phyloP scores from a whole-genome alignment of 2,888 invertebrate genomes.

The Lasiommata megera region DNA sequence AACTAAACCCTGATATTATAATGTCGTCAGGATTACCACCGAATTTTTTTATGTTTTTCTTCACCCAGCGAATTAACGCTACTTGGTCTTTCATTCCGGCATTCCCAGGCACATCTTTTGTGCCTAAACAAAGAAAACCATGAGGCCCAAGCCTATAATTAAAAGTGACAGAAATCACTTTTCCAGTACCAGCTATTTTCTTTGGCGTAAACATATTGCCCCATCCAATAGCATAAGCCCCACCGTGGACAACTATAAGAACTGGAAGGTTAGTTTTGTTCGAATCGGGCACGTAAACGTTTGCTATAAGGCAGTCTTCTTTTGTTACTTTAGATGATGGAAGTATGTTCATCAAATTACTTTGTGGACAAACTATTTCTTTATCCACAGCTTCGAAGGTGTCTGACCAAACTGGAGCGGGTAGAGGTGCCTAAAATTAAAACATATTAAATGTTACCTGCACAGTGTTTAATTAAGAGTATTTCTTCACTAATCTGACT shows the following conservation, averaged over 20 bases:
- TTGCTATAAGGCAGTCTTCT: slow-evolving; percentile 44
- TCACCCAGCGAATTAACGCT: slow-evolving; percentile 44
- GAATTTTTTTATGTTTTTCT: slow-evolving; percentile 43
- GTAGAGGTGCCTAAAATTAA: slow-evolving; percentile 43
- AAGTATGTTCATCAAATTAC: slow-evolving; percentile 6
- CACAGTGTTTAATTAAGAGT: too few relatives aligned
- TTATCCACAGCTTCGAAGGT: slow-evolving; percentile 39
- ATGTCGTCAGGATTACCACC: slow-evolving; percentile 49
- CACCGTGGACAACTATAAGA: slow-evolving; percentile 64
- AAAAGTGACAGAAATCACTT: slow-evolving; percentile 50
- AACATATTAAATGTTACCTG: not conserved
- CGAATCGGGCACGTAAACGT: slow-evolving; percentile 41
- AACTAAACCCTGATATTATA: slow-evolving; percentile 50
- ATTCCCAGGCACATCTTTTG: slow-evolving; percentile 43
- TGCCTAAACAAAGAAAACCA: slow-evolving; percentile 43
- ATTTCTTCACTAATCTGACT: too few relatives aligned
- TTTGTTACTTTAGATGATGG: slow-evolving; percentile 19
- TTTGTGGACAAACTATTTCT: slow-evolving; percentile 35
- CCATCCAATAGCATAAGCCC: slow-evolving; percentile 55
- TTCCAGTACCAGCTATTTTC: slow-evolving; percentile 40
- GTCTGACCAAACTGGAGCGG: slow-evolving; percentile 40
- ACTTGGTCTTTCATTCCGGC: slow-evolving; percentile 50
- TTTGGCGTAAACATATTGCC: slow-evolving; percentile 43
- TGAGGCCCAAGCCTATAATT: slow-evolving; percentile 53
- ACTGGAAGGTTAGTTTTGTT: slow-evolving; percentile 47